Evolutionary conservation across 1,140 invertebrate species (phyloP).

Genomic region (Melanaphis sacchari): DNA sequence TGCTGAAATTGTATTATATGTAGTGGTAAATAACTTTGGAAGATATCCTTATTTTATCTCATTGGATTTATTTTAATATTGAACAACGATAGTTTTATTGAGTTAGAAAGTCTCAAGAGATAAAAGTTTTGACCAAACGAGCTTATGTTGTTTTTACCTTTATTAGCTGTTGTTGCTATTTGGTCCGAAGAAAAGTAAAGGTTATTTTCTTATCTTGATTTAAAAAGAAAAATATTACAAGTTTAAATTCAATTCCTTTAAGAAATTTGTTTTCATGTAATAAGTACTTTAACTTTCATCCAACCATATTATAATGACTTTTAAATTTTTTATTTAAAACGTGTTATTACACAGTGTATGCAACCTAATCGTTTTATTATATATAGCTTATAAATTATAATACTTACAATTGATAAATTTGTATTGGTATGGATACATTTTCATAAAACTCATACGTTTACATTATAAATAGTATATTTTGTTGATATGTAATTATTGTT

Average conservation of each 20-base stretch:
- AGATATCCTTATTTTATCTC: neutral
- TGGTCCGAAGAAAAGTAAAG: neutral
- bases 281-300: neutral
- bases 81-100: conserved; percentile 13
- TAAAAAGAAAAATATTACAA: conserved; percentile 12
- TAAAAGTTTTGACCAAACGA: neutral
- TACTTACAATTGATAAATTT: no score
- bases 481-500: neutral
- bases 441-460: neutral
- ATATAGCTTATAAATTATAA: neutral
- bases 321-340: neutral
- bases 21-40: neutral
- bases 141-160: conserved; percentile 2
- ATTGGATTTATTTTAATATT: conserved; percentile 2
- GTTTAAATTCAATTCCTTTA: conserved; percentile 34
- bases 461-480: neutral
- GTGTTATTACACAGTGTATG: neutral
- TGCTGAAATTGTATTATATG: neutral
- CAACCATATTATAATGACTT: neutral
- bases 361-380: neutral
- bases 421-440: neutral
- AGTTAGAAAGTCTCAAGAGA: neutral
- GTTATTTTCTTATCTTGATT: conserved; percentile 10
- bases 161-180: neutral
- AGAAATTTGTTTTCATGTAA: neutral